These are phyloP conservation scores for Onychomys arenicola DNA, from an alignment of 2,797 vertebrate genomes.

Conservation along the genomic window DNA sequence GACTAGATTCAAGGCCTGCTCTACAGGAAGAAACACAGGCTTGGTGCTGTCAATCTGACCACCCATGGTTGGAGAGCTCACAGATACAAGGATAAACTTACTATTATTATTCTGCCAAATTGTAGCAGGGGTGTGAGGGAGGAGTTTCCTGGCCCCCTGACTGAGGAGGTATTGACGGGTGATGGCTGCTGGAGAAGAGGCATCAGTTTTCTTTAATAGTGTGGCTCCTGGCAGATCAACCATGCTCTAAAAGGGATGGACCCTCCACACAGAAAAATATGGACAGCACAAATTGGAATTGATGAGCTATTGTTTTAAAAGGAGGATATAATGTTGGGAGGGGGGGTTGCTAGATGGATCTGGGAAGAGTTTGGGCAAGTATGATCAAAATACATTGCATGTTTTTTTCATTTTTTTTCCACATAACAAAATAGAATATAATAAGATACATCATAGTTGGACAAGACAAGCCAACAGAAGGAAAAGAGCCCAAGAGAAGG, in stretches of 20 bases:
- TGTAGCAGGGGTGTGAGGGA: no score
- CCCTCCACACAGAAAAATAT: background rate
- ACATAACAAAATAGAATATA: no score
- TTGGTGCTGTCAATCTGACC: background rate
- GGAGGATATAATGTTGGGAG: background rate
- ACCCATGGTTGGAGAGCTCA: background rate
- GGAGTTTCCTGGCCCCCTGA: background rate
- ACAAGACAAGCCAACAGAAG: no score
- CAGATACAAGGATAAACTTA: background rate
- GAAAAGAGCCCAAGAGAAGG: no score
- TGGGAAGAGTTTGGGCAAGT: background rate
- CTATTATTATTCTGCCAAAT: background rate
- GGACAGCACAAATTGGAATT: background rate
- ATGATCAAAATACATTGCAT: no score
- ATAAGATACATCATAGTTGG: no score
- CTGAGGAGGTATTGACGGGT: background rate
- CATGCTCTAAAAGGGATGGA: background rate
- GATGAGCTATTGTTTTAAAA: background rate
- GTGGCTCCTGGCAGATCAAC: background rate
- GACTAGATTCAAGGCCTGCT: background rate
- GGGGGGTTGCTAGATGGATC: background rate
- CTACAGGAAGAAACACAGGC: background rate
- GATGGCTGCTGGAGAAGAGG: no score
- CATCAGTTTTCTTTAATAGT: background rate
- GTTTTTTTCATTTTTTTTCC: no score